Conservation (phyloP, 2,888 invertebrate species). For the Cataglyphis cursor region DNA sequence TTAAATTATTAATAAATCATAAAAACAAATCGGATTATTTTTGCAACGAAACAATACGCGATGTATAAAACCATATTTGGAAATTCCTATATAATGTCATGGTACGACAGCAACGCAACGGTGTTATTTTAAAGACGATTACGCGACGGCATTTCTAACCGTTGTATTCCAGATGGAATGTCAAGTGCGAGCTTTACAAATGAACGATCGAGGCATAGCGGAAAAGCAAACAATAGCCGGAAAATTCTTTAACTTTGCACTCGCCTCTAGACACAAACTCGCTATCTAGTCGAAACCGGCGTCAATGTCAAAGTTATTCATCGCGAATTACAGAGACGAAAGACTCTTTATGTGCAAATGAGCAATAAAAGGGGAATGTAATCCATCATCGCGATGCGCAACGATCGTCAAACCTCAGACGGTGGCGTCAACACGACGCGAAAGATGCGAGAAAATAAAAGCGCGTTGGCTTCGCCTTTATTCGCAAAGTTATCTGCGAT, state of each 20-base stretch:
- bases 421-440: neutral
- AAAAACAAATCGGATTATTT: neutral
- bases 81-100: slow-evolving; percentile 43
- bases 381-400: slow-evolving; percentile 49
- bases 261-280: slow-evolving; percentile 23
- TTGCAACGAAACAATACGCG: neutral
- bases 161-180: slow-evolving; percentile 49
- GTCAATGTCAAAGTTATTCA: slow-evolving; percentile 48
- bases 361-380: slow-evolving; percentile 53
- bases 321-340: slow-evolving; percentile 43
- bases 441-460: slow-evolving; percentile 11
- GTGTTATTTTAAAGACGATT: slow-evolving; percentile 71
- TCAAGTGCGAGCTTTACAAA: slow-evolving; percentile 54
- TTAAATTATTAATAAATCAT: neutral
- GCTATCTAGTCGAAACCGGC: slow-evolving; percentile 36
- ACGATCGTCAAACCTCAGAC: slow-evolving; percentile 42
- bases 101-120: slow-evolving; percentile 59
- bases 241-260: slow-evolving; percentile 46
- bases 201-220: slow-evolving; percentile 27
- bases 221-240: slow-evolving; percentile 53
- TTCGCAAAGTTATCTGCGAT: slow-evolving; percentile 5
- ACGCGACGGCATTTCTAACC: slow-evolving; percentile 66
- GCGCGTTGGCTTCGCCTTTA: neutral
- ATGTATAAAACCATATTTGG: neutral
- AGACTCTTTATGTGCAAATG: slow-evolving; percentile 53